These are phyloP conservation scores for Glaucidium brasilianum DNA, from an alignment of 2,113 vertebrate genomes.

Conservation along the genomic window DNA sequence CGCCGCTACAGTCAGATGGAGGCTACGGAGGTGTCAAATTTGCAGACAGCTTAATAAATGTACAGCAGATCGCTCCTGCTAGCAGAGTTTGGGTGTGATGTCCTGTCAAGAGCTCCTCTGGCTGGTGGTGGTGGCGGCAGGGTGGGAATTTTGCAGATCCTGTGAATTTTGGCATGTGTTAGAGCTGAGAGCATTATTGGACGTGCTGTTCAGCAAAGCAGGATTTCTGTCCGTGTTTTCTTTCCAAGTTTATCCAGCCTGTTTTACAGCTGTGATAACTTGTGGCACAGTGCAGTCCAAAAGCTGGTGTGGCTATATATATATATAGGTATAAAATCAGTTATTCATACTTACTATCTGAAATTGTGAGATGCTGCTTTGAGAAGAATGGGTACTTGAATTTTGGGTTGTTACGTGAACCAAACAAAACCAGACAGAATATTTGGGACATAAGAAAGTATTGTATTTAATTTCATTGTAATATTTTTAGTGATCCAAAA, in stretches of 20 bases:
- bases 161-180: not conserved
- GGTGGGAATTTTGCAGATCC: not conserved
- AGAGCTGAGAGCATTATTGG: constrained; percentile 1
- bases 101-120: not conserved
- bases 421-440: not conserved
- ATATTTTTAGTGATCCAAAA: not conserved
- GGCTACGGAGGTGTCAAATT: not conserved
- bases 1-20: not conserved
- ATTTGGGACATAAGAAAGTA: not conserved
- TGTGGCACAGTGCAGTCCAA: not conserved
- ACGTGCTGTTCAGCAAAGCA: not conserved
- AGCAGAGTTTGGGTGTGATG: not conserved
- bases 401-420: not conserved
- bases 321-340: not conserved
- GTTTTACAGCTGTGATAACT: constrained; percentile 10
- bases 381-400: not conserved
- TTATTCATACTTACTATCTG: not conserved
- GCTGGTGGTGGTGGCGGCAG: not conserved
- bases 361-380: not conserved
- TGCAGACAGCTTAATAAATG: not conserved
- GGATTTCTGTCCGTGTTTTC: not conserved
- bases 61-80: not conserved
- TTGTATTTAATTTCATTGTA: not conserved
- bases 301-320: not conserved
- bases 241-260: constrained; percentile 8